Conservation (phyloP, 2,888 invertebrate genomes). For the Acronicta leporina region DNA sequence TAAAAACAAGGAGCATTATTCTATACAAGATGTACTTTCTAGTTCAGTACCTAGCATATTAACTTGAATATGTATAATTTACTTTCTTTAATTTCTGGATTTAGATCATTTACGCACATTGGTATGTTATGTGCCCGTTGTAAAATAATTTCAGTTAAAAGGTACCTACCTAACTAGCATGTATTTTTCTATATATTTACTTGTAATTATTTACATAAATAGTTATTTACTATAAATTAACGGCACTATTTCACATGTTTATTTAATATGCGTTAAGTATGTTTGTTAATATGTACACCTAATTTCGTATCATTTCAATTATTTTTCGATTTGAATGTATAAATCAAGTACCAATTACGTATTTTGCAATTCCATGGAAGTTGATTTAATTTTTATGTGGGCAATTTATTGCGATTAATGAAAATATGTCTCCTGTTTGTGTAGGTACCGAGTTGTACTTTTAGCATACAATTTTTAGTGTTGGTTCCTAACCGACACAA, state of each 20-base stretch:
- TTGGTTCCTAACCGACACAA: constrained; percentile 32
- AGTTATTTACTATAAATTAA: constrained; percentile 58
- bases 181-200: constrained; percentile 58
- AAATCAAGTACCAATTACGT: constrained; percentile 34
- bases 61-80: constrained; percentile 54
- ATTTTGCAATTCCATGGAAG: constrained; percentile 55
- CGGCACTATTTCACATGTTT: constrained; percentile 55
- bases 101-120: constrained; percentile 44
- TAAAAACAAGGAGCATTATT: constrained; percentile 25
- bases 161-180: constrained; percentile 55
- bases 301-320: constrained; percentile 44
- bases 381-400: constrained; percentile 71
- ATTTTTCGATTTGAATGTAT: constrained; percentile 49
- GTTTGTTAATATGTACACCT: constrained; percentile 50
- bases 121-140: constrained; percentile 58
- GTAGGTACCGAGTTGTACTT: constrained; percentile 61
- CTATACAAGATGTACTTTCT: constrained; percentile 51
- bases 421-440: constrained; percentile 87
- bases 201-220: constrained; percentile 52
- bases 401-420: constrained; percentile 79
- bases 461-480: constrained; percentile 39
- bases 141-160: constrained; percentile 60
- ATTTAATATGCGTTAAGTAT: constrained; percentile 28
- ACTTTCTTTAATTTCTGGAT: constrained; percentile 14
- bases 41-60: constrained; percentile 60